Conservation (phyloP, 2,888 invertebrate genomes). For the Odontomyia ornata region DNA sequence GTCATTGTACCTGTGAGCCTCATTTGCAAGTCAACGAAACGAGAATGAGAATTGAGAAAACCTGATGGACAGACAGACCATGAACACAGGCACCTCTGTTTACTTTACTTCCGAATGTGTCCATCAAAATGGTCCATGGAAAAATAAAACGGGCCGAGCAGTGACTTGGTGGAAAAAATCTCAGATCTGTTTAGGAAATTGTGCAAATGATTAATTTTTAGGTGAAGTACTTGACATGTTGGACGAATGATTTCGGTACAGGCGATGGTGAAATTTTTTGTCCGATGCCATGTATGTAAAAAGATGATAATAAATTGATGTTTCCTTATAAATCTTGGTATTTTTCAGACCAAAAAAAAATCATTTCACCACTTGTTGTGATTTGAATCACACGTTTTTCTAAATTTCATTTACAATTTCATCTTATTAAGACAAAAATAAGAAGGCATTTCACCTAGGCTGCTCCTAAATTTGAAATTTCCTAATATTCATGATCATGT, state of each 20-base stretch:
- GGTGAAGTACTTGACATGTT: conserved; percentile 35
- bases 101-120: conserved; percentile 45
- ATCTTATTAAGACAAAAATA: too few species aligned
- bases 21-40: conserved; percentile 43
- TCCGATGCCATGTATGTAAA: too few species aligned
- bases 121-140: conserved; percentile 42
- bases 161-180: conserved; percentile 13
- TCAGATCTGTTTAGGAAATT: conserved; percentile 30
- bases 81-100: conserved; percentile 40
- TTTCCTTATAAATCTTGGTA: too few species aligned
- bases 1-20: conserved; percentile 43
- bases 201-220: conserved; percentile 42
- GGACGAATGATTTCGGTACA: conserved; percentile 9
- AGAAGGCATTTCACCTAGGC: too few species aligned
- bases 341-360: too few species aligned
- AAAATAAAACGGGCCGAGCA: conserved; percentile 26
- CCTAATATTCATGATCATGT: too few species aligned
- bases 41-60: conserved; percentile 40
- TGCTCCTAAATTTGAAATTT: too few species aligned
- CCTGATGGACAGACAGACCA: conserved; percentile 34
- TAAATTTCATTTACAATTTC: too few species aligned
- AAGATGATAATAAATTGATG: too few species aligned
- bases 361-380: too few species aligned
- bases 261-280: not conserved
- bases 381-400: too few species aligned